Percentiles rank a stretch among this genome's conserved stretches.
These are phyloP conservation scores for Marronus borbonicus DNA, from an alignment of 2,888 invertebrate species.

Conservation along the genomic window DNA sequence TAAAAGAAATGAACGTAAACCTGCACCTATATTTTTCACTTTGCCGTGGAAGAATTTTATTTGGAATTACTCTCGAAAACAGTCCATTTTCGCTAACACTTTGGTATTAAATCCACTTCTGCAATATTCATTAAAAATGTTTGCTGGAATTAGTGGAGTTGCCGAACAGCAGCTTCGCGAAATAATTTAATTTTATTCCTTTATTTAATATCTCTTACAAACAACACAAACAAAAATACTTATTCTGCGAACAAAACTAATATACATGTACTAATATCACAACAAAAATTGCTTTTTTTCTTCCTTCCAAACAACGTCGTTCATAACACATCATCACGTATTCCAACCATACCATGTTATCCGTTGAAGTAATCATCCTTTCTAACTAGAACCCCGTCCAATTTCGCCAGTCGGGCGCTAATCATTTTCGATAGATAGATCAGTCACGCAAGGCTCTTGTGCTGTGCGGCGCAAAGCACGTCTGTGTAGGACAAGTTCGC, in stretches of 20 bases:
- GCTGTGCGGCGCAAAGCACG: background rate
- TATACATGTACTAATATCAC: background rate
- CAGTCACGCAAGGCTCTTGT: background rate
- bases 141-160: too few relatives aligned
- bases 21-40: too few relatives aligned
- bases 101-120: too few relatives aligned
- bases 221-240: background rate
- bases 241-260: background rate
- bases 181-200: too few relatives aligned
- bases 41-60: too few relatives aligned
- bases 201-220: too few relatives aligned
- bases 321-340: background rate
- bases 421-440: constrained; percentile 6
- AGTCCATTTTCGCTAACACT: too few relatives aligned
- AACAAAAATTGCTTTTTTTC: background rate
- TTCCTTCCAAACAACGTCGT: background rate
- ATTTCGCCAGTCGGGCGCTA: constrained; percentile 10
- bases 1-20: too few relatives aligned
- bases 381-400: background rate
- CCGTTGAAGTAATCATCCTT: background rate
- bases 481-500: background rate
- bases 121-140: too few relatives aligned
- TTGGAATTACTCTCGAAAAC: too few relatives aligned
- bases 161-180: too few relatives aligned
- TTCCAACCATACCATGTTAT: background rate